Evolutionary conservation across 2,113 vertebrate genomes (phyloP).

Genomic region (Malurus alboscapulatus): DNA sequence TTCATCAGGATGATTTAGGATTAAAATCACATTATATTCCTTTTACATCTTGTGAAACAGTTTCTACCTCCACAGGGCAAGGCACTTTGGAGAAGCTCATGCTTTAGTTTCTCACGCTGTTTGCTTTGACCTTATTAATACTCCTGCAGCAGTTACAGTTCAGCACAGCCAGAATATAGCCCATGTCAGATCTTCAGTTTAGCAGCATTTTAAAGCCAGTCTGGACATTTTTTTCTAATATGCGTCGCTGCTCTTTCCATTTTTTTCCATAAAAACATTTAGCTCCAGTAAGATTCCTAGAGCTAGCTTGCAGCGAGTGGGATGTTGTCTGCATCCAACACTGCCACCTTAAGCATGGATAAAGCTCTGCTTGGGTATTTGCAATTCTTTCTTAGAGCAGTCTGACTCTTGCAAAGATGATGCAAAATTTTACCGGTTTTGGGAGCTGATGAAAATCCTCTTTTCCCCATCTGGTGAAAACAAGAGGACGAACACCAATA

Average conservation of each 20-base stretch:
- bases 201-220: neutral
- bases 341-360: neutral
- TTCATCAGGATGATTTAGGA: neutral
- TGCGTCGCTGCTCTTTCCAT: neutral
- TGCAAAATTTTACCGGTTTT: neutral
- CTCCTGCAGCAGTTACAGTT: neutral
- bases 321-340: neutral
- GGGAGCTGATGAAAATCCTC: neutral
- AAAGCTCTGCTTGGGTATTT: neutral
- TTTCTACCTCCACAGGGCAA: neutral
- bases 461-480: neutral
- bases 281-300: neutral
- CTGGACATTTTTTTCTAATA: neutral
- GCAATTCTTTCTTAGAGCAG: neutral
- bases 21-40: neutral
- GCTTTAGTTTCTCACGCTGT: neutral
- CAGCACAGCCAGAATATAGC: neutral
- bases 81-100: neutral
- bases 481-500: neutral
- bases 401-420: neutral
- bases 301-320: neutral
- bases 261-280: neutral
- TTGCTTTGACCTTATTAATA: conserved; percentile 35
- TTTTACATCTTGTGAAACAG: neutral
- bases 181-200: neutral